Evolutionary conservation across 1,140 invertebrate species (phyloP).

Genomic region (Aplysia californica): DNA sequence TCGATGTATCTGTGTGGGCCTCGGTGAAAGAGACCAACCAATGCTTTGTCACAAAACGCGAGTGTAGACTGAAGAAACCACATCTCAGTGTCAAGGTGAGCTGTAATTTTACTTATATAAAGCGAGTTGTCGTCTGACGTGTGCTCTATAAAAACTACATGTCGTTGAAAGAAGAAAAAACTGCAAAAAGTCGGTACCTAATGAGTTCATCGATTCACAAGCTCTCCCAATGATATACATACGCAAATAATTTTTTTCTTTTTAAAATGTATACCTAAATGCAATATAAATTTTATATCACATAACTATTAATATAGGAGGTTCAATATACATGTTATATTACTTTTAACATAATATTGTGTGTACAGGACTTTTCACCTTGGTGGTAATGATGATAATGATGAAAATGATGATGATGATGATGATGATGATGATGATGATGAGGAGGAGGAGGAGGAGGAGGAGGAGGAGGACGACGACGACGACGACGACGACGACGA

Average conservation of each 20-base stretch:
- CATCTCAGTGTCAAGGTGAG: slow-evolving; percentile 83
- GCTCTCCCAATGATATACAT: no score
- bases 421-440: background rate
- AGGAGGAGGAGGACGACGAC: background rate
- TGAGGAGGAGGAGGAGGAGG: background rate
- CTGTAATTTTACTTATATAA: background rate
- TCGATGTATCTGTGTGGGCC: slow-evolving; percentile 85
- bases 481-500: background rate
- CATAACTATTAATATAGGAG: no score
- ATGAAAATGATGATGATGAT: background rate
- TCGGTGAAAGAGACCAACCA: slow-evolving; percentile 84
- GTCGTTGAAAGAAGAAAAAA: no score
- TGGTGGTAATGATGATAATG: background rate
- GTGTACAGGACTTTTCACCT: background rate
- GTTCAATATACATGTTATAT: no score
- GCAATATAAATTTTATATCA: no score
- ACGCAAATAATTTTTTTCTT: no score
- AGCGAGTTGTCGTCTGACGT: background rate
- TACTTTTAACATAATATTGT: background rate
- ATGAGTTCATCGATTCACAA: no score
- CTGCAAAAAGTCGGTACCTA: no score
- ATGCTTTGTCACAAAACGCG: slow-evolving; percentile 90
- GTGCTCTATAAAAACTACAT: no score
- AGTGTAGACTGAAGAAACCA: slow-evolving; percentile 88
- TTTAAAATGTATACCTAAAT: no score